phyloP scores from a whole-genome alignment of 2,888 invertebrate genomes.

The Prosapia bicincta region DNA sequence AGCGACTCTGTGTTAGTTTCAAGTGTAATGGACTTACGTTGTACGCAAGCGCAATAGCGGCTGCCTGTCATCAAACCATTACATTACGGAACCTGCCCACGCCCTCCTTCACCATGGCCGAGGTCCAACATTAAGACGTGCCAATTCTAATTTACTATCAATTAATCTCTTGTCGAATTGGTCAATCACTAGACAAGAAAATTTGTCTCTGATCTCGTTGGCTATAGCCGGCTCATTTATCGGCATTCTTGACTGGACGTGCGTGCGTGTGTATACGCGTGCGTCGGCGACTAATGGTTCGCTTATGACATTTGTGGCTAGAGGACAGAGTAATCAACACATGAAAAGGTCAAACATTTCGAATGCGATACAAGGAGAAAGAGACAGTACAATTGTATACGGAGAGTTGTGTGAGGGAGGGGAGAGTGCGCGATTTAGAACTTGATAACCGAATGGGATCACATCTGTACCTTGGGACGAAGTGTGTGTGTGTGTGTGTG shows the following conservation, averaged over 20 bases:
- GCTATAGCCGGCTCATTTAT: neutral
- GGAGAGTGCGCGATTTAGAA: too few species aligned
- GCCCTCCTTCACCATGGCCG: neutral
- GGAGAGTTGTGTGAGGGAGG: too few species aligned
- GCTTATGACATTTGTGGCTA: too few species aligned
- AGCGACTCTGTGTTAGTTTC: too few species aligned
- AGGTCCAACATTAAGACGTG: neutral
- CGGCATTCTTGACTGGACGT: neutral
- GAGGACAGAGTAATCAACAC: too few species aligned
- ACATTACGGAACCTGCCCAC: neutral
- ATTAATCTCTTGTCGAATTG: neutral
- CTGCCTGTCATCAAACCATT: neutral
- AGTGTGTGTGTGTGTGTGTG: too few species aligned
- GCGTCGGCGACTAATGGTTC: too few species aligned
- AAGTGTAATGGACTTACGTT: neutral
- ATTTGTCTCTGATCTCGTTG: neutral
- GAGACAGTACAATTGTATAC: too few species aligned
- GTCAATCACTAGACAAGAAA: neutral
- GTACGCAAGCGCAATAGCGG: neutral
- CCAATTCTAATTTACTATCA: neutral
- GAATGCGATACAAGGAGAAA: too few species aligned
- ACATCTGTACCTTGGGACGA: too few species aligned
- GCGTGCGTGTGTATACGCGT: neutral
- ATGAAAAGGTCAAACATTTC: too few species aligned
- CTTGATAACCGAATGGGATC: too few species aligned